Conservation (phyloP, 2,797 vertebrate genomes). For the Amblyraja radiata region DNA sequence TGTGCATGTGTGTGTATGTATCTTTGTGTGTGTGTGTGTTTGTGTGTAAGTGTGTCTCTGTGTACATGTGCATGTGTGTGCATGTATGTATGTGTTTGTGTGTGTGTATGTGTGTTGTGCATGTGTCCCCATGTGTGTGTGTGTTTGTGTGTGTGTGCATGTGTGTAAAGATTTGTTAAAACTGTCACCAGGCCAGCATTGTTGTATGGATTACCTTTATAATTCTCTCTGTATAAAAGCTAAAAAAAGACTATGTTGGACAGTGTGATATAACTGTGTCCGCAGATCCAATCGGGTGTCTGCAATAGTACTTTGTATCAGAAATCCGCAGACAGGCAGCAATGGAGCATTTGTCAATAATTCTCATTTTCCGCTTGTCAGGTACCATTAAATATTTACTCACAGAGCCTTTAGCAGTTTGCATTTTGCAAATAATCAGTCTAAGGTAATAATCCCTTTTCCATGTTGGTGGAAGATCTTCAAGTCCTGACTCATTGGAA, state of each 20-base stretch:
- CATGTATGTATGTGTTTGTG: too few species aligned
- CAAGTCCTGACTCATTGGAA: conserved; percentile 29
- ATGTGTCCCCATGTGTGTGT: too few species aligned
- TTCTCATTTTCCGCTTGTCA: conserved; percentile 5
- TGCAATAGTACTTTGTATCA: not conserved
- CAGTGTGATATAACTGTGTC: not conserved
- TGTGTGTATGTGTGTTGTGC: not conserved
- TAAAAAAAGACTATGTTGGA: not conserved
- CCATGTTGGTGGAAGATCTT: not conserved
- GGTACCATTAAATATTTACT: conserved; percentile 14
- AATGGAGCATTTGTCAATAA: conserved; percentile 26
- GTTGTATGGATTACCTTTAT: not conserved
- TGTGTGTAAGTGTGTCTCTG: too few species aligned
- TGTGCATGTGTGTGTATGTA: too few species aligned
- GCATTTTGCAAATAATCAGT: conserved; percentile 22
- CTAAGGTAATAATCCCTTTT: conserved; percentile 32
- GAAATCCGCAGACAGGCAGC: not conserved
- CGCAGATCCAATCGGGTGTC: not conserved
- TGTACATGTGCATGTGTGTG: too few species aligned
- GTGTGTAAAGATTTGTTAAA: not conserved
- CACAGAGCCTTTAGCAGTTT: not conserved
- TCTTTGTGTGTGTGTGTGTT: too few species aligned
- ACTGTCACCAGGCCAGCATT: not conserved
- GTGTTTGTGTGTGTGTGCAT: too few species aligned
- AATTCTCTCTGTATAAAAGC: not conserved